A percentile compares a stretch with the other conserved stretches of the same genome.
phyloP scores from a whole-genome alignment of 2,888 invertebrate species.

The Spilarctia lutea region DNA sequence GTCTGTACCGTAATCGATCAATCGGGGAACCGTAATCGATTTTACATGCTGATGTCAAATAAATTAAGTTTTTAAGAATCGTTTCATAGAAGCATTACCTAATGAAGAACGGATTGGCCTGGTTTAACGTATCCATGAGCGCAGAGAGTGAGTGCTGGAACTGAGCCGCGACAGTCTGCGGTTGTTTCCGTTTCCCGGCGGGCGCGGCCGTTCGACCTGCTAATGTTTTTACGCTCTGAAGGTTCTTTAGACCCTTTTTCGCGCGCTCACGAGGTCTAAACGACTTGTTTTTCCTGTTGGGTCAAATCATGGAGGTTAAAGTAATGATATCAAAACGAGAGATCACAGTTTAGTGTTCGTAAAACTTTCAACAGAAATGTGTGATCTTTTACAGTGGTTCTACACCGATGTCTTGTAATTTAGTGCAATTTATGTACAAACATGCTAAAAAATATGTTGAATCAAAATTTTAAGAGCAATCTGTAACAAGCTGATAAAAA shows the following conservation, averaged over 20 bases:
- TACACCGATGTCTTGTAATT: constrained; percentile 38
- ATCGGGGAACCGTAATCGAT: no score
- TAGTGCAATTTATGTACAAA: constrained; percentile 53
- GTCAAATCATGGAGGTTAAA: constrained; percentile 30
- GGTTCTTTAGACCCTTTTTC: constrained; percentile 95
- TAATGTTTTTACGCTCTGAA: constrained; percentile 96
- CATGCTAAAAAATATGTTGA: constrained; percentile 43
- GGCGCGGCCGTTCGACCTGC: constrained; percentile 91
- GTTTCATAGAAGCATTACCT: constrained; percentile 60
- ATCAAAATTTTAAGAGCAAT: constrained; percentile 34
- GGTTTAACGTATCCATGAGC: constrained; percentile 97
- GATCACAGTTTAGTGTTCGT: constrained; percentile 31
- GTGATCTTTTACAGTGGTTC: constrained; percentile 47
- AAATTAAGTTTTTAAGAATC: not conserved
- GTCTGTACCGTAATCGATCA: no score
- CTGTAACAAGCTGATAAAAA: constrained; percentile 37
- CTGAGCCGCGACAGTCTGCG: constrained; percentile 97
- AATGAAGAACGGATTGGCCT: constrained; percentile 88
- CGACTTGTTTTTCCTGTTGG: constrained; percentile 95
- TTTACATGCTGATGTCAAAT: not conserved
- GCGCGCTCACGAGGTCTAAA: constrained; percentile 95
- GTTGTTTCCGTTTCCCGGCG: constrained; percentile 92
- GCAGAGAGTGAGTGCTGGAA: constrained; percentile 97
- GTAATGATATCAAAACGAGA: constrained; percentile 18
- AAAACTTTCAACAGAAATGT: constrained; percentile 26